Conservation (phyloP, 2,113 vertebrate genomes). For the Corythoichthys intestinalis region DNA sequence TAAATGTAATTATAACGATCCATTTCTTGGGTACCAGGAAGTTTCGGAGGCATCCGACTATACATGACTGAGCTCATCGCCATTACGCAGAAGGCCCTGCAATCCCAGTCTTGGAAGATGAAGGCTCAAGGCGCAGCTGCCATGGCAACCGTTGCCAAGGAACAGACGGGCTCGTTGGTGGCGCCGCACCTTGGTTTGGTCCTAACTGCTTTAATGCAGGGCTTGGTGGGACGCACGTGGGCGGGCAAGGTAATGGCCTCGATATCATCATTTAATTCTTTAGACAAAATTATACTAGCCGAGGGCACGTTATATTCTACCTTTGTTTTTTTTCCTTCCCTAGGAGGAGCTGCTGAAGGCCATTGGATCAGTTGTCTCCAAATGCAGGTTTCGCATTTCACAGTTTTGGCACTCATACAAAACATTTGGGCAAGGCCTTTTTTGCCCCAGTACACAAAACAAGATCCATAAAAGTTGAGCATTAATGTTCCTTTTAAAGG, state of each 20-base stretch:
- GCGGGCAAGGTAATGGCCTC: constrained; percentile 83
- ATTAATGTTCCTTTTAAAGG: no score
- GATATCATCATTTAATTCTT: neutral
- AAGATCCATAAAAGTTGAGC: neutral
- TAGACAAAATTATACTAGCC: neutral
- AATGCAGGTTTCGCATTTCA: constrained; percentile 77
- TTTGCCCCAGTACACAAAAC: no score
- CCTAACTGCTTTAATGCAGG: constrained; percentile 84
- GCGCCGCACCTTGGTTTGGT: constrained; percentile 90
- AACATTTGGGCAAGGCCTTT: neutral
- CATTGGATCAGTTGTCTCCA: constrained; percentile 82
- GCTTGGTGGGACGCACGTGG: constrained; percentile 90
- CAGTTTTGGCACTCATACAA: neutral
- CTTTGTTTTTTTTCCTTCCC: neutral
- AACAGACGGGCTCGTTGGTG: constrained; percentile 84
- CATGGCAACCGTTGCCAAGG: constrained; percentile 92
- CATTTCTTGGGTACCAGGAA: constrained; percentile 68
- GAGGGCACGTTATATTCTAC: neutral
- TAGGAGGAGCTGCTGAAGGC: constrained; percentile 96
- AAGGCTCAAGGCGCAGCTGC: constrained; percentile 95
- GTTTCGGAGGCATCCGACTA: constrained; percentile 90
- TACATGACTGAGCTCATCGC: constrained; percentile 92
- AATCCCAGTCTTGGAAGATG: constrained; percentile 98
- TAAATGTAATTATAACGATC: neutral
- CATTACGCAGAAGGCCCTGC: constrained; percentile 90